These are phyloP conservation scores for Tachina grossa DNA, from an alignment of 2,888 invertebrate genomes.

Conservation along the genomic window DNA sequence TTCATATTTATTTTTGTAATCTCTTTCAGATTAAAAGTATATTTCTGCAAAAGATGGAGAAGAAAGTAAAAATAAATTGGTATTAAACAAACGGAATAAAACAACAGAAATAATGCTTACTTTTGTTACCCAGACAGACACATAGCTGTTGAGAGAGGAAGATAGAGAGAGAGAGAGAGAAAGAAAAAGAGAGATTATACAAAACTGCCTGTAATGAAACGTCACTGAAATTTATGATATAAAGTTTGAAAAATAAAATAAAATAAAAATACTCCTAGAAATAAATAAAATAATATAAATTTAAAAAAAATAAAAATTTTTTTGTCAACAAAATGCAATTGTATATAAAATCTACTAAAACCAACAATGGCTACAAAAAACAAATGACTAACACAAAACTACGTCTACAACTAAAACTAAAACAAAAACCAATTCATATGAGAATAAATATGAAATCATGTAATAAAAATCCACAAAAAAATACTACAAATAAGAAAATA, in stretches of 20 bases:
- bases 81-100: conserved; percentile 27
- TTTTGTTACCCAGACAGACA: conserved; percentile 22
- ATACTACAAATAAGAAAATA: conserved; percentile 15
- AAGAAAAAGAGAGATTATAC: neutral
- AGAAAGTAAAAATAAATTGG: conserved; percentile 24
- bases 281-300: conserved; percentile 18
- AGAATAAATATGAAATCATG: conserved; percentile 62
- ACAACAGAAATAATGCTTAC: conserved; percentile 25
- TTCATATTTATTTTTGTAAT: conserved; percentile 44
- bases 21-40: conserved; percentile 55
- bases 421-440: conserved; percentile 50
- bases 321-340: conserved; percentile 69
- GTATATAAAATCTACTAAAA: conserved; percentile 42
- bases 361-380: conserved; percentile 20
- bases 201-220: conserved; percentile 61
- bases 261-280: neutral
- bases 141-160: neutral
- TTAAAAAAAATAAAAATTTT: conserved; percentile 38
- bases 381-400: conserved; percentile 65
- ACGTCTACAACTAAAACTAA: conserved; percentile 28
- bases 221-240: conserved; percentile 67
- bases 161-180: neutral
- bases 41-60: neutral
- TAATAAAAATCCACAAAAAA: conserved; percentile 60
- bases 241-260: conserved; percentile 35